These are phyloP conservation scores for Yponomeuta sedellus DNA, from an alignment of 2,888 invertebrate genomes.

Conservation along the genomic window DNA sequence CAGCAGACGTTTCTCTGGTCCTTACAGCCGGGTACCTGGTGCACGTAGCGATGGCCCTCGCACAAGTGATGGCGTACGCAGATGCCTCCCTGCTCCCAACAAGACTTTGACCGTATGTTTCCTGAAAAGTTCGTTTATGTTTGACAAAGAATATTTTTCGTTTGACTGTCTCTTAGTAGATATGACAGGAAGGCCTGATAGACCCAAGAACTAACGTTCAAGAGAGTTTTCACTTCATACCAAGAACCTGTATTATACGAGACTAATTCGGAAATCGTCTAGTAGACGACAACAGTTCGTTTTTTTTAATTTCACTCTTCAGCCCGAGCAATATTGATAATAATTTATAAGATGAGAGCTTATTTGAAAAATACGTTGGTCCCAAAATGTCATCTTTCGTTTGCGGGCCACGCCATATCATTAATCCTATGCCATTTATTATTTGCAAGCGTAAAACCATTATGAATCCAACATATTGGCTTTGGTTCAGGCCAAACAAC, in stretches of 20 bases:
- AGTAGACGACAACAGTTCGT: neutral
- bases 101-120: slow-evolving; percentile 50
- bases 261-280: too few relatives aligned
- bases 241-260: too few relatives aligned
- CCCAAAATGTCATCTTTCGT: too few relatives aligned
- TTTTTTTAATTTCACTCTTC: neutral
- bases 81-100: slow-evolving; percentile 56
- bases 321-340: too few relatives aligned
- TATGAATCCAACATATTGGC: neutral
- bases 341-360: too few relatives aligned
- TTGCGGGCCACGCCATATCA: too few relatives aligned
- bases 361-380: too few relatives aligned
- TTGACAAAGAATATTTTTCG: neutral
- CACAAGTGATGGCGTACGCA: slow-evolving; percentile 53
- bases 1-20: slow-evolving; percentile 54
- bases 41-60: slow-evolving; percentile 27
- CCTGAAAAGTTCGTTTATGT: slow-evolving; percentile 30
- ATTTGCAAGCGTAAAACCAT: neutral
- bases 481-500: too few relatives aligned
- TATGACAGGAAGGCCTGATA: neutral
- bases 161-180: neutral
- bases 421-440: neutral
- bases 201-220: too few relatives aligned
- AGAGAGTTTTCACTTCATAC: too few relatives aligned
- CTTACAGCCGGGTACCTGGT: slow-evolving; percentile 55